A percentile compares a stretch with the other conserved stretches of the same genome.
phyloP scores from a whole-genome alignment of 2,888 invertebrate genomes.

The Penaeus monodon region DNA sequence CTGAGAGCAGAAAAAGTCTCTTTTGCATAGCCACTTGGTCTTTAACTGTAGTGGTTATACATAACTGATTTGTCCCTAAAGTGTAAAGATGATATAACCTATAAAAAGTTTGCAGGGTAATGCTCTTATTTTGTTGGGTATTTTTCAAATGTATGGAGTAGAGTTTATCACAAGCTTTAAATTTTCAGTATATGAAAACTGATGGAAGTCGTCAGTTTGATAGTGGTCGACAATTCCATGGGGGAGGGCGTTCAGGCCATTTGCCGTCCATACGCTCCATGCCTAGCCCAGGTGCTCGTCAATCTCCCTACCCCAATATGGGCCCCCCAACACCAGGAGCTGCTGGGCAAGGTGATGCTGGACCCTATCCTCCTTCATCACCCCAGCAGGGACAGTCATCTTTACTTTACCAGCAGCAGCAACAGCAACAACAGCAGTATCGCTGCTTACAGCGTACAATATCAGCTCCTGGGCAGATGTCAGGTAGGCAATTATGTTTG shows the following conservation, averaged over 20 bases:
- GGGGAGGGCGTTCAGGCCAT: constrained; percentile 53
- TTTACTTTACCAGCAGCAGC: constrained; percentile 42
- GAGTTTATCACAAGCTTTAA: not conserved
- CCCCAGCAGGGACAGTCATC: constrained; percentile 53
- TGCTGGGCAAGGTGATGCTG: constrained; percentile 37
- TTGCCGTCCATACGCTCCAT: constrained; percentile 56
- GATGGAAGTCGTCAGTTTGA: constrained; percentile 40
- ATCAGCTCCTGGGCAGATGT: constrained; percentile 59
- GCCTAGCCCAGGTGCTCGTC: constrained; percentile 56
- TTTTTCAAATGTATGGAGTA: not conserved
- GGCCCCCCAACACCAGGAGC: constrained; percentile 53
- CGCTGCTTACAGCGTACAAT: constrained; percentile 39
- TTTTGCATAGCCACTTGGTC: too few species aligned
- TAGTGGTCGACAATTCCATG: constrained; percentile 33
- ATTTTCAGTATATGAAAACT: constrained; percentile 45
- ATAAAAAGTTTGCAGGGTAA: too few species aligned
- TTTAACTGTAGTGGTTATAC: too few species aligned
- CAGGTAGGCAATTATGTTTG: constrained; percentile 42
- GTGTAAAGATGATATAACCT: too few species aligned
- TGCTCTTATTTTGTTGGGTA: not conserved
- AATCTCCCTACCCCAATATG: constrained; percentile 52
- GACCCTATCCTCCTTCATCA: constrained; percentile 51
- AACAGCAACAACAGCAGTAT: constrained; percentile 7
- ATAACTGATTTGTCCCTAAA: too few species aligned
- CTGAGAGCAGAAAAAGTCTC: too few species aligned